Base-by-base conservation (phyloP, 2,888 invertebrate genomes). In the Tachina lurida region DNA sequence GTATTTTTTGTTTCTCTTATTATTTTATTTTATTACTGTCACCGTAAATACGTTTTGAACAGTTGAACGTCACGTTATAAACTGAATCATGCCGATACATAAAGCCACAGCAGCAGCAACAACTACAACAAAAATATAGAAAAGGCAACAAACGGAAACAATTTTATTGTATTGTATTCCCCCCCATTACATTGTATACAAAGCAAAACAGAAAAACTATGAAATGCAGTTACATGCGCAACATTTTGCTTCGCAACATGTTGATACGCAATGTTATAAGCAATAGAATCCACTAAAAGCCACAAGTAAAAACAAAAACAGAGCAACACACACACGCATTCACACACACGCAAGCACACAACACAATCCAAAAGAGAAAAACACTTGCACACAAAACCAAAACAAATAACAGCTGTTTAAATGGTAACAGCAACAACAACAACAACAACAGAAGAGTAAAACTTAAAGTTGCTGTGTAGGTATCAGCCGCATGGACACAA, bases 21-120 rank as follows among this genome's bases (percentile, higher is more conserved):
- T 63, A 65, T 43, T 19, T 56, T 52, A 65, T 43, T 19, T 56
- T 52, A n/a, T 47, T 63, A 13, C 22, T 52, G 56, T 62, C 54
- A 78, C 86, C 86, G 86, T 79, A 65, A 76, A 75, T 31, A 86
- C 83, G 84, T 78, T 81, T 81, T 63, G 71, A 83, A 79, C 86
- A 83, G 86, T 86, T 86, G 79, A 82, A 83, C 86, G 86, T 83
- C 82, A 86, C 83, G 86, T 83, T 79, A 79, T 71, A 83, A 86
- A 86, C 86, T 85, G 74, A 85, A 82, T 63, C 74, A 84, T 84
- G 47, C 77, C 82, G 74, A 85, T 82, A 78, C 85, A 82, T 52
- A 58, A 73, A 80, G 56, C 63, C 80, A 65, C 63, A 80, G 67
- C 76, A 80, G 19, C 74, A 52, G 49, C 68, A 80, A 58, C 54